A percentile compares a stretch with the other conserved stretches of the same genome.
These are phyloP conservation scores for Euura saliciscinereae DNA, from an alignment of 1,140 invertebrate species.

Conservation along the genomic window DNA sequence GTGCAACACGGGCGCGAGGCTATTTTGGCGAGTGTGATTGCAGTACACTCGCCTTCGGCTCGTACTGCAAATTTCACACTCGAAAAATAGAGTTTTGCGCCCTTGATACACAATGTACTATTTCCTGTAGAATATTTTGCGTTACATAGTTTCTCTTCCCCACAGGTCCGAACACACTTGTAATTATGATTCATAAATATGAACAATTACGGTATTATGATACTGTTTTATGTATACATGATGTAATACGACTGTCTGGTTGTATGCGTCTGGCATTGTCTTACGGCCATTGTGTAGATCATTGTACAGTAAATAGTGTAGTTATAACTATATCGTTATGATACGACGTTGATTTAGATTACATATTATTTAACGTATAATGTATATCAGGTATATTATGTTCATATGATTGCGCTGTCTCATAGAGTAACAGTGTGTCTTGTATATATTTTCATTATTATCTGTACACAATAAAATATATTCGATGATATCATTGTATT, in stretches of 20 bases:
- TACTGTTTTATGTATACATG: not conserved
- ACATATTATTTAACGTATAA: slow-evolving; percentile 2
- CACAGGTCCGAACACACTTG: too few relatives aligned
- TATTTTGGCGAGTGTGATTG: too few relatives aligned
- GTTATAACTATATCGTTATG: not conserved
- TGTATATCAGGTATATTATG: not conserved
- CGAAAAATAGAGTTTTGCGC: too few relatives aligned
- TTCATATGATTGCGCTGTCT: slow-evolving; percentile 50
- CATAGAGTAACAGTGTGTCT: slow-evolving; percentile 56
- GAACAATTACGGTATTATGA: not conserved
- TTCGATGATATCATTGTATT: slow-evolving; percentile 35
- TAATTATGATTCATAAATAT: too few relatives aligned
- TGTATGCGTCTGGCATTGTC: not conserved
- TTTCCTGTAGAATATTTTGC: not conserved
- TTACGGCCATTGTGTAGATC: not conserved
- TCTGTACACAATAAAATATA: slow-evolving; percentile 55
- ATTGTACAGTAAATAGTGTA: not conserved
- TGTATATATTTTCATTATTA: slow-evolving; percentile 63
- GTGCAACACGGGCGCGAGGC: too few relatives aligned
- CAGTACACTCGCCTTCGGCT: too few relatives aligned
- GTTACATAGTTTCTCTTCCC: not conserved
- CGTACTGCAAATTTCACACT: too few relatives aligned
- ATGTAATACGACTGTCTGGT: not conserved
- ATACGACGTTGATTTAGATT: not conserved
- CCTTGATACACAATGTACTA: too few relatives aligned